Conservation (phyloP, 2,888 invertebrate genomes). For the Lithophane semibrunnea region DNA sequence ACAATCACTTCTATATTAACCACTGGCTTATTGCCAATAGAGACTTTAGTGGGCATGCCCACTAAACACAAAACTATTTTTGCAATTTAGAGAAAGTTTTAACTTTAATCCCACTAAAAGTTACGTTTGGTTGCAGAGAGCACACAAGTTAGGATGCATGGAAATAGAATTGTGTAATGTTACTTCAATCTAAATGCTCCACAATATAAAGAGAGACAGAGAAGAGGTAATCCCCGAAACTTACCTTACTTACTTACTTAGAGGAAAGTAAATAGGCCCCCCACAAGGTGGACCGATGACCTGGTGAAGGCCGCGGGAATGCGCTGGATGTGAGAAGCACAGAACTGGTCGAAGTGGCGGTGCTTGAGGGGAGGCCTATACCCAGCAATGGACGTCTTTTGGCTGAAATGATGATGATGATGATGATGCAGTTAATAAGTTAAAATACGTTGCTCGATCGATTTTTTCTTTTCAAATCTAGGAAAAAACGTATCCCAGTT, state of each 20-base stretch:
- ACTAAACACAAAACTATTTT: conserved; percentile 64
- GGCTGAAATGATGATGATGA: no score
- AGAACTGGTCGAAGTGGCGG: no score
- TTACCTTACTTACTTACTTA: not conserved
- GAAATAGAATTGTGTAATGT: not conserved
- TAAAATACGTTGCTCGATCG: no score
- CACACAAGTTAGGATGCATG: conserved; percentile 1
- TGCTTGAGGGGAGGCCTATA: no score
- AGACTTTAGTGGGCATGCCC: conserved; percentile 64
- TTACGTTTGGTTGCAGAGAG: conserved; percentile 22
- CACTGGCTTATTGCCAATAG: conserved; percentile 68
- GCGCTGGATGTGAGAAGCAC: no score
- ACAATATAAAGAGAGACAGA: not conserved
- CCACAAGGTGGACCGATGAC: no score
- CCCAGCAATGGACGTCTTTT: no score
- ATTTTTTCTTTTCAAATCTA: not conserved
- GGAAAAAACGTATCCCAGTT: no score
- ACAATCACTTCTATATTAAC: conserved; percentile 66
- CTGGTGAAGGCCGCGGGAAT: no score
- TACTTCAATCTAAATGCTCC: not conserved
- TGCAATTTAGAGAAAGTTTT: conserved; percentile 60
- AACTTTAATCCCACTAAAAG: conserved; percentile 35
- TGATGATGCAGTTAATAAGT: not conserved
- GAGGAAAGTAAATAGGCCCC: no score
- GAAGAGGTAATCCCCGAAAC: not conserved